Conservation (phyloP, 2,113 vertebrate species). For the Stigmatopora nigra region DNA sequence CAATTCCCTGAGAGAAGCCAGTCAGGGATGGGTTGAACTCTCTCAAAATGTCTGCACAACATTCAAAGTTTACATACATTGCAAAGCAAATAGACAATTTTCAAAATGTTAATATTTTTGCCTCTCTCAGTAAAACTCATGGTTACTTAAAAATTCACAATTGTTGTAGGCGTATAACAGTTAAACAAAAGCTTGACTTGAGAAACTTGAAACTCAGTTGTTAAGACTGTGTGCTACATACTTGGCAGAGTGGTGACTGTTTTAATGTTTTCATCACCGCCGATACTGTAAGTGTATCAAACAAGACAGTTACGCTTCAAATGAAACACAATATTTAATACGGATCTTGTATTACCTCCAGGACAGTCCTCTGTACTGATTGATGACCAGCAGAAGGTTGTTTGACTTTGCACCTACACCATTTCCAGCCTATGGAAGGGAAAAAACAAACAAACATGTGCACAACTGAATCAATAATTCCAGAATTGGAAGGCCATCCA, state of each 20-base stretch:
- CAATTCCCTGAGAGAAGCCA: slow-evolving; percentile 73
- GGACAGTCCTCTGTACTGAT: slow-evolving; percentile 81
- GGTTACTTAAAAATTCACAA: too few relatives aligned
- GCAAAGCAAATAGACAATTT: too few relatives aligned
- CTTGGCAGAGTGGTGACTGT: slow-evolving; percentile 84
- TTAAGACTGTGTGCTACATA: slow-evolving; percentile 58
- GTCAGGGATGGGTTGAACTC: slow-evolving; percentile 70
- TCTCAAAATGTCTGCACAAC: slow-evolving; percentile 79
- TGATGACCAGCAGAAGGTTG: slow-evolving; percentile 66
- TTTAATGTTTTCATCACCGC: slow-evolving; percentile 75
- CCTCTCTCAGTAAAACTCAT: too few relatives aligned
- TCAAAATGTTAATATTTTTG: too few relatives aligned
- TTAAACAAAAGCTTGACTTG: too few relatives aligned
- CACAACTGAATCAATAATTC: not conserved
- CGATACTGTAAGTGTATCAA: slow-evolving; percentile 70
- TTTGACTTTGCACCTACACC: slow-evolving; percentile 73
- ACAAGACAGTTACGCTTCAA: not conserved
- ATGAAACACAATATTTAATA: not conserved
- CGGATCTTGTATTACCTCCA: slow-evolving; percentile 73
- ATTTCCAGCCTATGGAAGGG: slow-evolving; percentile 76
- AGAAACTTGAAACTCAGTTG: too few relatives aligned
- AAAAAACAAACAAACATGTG: not conserved
- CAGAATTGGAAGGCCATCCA: not conserved
- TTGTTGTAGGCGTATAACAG: too few relatives aligned
- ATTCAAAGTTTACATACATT: not conserved